Evolutionary conservation across 2,113 vertebrate species (phyloP).

Genomic region (Campylorhamphus procurvoides): DNA sequence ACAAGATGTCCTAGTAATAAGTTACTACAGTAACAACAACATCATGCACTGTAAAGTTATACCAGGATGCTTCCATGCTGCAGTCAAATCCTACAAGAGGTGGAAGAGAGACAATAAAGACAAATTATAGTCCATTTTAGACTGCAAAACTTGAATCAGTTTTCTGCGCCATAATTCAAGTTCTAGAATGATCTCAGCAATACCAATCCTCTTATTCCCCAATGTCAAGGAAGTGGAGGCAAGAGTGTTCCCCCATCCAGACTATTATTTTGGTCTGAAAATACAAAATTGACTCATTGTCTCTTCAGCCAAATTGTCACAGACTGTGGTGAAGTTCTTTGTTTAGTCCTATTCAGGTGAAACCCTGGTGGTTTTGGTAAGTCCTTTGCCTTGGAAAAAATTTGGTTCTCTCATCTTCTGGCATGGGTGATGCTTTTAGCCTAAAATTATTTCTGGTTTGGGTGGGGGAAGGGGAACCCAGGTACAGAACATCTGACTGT

Average conservation of each 20-base stretch:
- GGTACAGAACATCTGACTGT: conserved; percentile 29
- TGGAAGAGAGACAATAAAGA: neutral
- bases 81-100: neutral
- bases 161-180: conserved; percentile 19
- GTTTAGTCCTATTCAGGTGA: neutral
- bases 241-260: conserved; percentile 35
- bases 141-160: neutral
- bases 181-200: conserved; percentile 16
- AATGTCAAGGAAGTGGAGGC: conserved; percentile 56
- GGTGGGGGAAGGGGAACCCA: conserved; percentile 10
- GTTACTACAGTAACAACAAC: conserved; percentile 42
- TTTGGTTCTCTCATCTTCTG: conserved; percentile 56
- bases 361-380: neutral
- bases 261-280: conserved; percentile 52
- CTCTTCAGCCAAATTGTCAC: conserved; percentile 18
- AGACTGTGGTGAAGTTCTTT: neutral
- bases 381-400: conserved; percentile 13
- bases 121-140: neutral
- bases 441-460: neutral
- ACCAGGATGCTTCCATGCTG: conserved; percentile 48
- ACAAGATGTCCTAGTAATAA: conserved; percentile 27
- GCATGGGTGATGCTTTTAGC: conserved; percentile 14
- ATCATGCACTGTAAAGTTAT: conserved; percentile 22
- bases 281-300: conserved; percentile 37
- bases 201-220: conserved; percentile 38